phyloP scores from a whole-genome alignment of 2,797 vertebrate genomes.

The Decapterus maruadsi region DNA sequence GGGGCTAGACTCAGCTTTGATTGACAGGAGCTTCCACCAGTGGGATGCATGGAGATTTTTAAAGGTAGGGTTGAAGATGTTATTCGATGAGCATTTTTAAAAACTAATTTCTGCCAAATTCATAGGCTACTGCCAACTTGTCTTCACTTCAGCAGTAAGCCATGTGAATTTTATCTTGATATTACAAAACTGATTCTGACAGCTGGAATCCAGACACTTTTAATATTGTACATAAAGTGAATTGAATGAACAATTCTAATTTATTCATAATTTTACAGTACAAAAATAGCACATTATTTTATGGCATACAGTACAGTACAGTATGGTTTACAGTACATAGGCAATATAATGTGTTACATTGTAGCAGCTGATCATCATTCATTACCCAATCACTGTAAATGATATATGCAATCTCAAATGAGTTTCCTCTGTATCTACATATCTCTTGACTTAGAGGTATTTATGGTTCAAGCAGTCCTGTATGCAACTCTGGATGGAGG shows the following conservation, averaged over 20 bases:
- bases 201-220: not conserved
- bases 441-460: not conserved
- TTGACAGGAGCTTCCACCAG: slow-evolving; percentile 29
- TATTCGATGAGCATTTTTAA: too few species aligned
- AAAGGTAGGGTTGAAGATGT: too few species aligned
- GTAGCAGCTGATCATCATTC: not conserved
- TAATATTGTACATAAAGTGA: not conserved
- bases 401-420: not conserved
- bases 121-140: too few species aligned
- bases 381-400: not conserved
- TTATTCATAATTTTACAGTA: slow-evolving; percentile 22
- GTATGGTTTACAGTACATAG: not conserved
- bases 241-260: not conserved
- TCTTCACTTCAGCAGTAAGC: too few species aligned
- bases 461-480: not conserved
- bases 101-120: too few species aligned
- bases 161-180: too few species aligned
- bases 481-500: not conserved
- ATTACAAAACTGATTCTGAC: too few species aligned
- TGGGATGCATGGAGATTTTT: not conserved
- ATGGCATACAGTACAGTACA: too few species aligned
- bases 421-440: not conserved
- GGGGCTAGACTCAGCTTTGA: not conserved
- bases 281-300: slow-evolving; percentile 7
- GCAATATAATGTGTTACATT: not conserved